Conservation (phyloP, 2,797 vertebrate species). For the Manis pentadactyla region DNA sequence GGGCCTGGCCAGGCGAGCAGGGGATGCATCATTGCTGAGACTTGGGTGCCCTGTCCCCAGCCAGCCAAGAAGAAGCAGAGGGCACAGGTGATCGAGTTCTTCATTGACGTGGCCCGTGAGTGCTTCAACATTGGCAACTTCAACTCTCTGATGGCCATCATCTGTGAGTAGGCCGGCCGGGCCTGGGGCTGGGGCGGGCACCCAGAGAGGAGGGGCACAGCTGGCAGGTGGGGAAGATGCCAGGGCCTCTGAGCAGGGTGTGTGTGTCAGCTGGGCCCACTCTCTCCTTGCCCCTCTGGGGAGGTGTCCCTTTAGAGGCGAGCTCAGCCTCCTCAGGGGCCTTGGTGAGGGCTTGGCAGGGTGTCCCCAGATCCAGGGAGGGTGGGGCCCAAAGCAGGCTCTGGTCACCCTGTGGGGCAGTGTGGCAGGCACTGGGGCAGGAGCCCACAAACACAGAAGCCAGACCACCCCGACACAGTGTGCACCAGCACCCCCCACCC, state of each 20-base stretch:
- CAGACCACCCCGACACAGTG: fast-evolving
- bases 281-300: background rate
- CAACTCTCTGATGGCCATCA: slow-evolving; percentile 97
- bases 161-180: slow-evolving; percentile 91
- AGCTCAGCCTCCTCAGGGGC: background rate
- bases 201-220: background rate
- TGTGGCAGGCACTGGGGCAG: background rate
- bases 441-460: background rate
- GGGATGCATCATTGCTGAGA: fast-evolving
- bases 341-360: background rate
- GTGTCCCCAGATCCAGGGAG: background rate
- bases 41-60: slow-evolving; percentile 81
- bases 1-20: fast-evolving
- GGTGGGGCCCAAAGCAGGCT: background rate
- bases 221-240: background rate
- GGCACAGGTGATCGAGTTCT: slow-evolving; percentile 96
- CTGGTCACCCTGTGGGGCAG: fast-evolving
- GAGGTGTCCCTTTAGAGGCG: background rate
- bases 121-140: slow-evolving; percentile 99
- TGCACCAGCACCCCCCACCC: background rate
- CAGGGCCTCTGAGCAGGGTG: background rate
- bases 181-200: background rate
- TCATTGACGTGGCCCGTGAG: slow-evolving; percentile 96
- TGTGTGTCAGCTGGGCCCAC: background rate
- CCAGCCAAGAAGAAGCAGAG: slow-evolving; percentile 96